phyloP scores from a whole-genome alignment of 2,113 vertebrate species.

The Sphyrna mokarran region DNA sequence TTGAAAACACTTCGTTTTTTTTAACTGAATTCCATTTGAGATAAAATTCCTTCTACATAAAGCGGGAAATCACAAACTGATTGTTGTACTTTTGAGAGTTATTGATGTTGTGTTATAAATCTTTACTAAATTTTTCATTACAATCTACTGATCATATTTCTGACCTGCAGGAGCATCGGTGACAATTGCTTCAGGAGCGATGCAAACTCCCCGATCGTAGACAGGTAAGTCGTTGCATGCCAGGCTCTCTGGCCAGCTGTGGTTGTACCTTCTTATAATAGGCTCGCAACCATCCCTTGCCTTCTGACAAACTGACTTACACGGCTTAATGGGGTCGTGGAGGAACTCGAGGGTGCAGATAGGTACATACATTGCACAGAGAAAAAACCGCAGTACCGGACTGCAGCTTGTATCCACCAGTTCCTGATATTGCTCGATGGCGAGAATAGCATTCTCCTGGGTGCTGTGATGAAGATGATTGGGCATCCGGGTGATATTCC shows the following conservation, averaged over 20 bases:
- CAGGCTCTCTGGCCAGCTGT: slow-evolving; percentile 68
- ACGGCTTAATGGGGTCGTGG: slow-evolving; percentile 68
- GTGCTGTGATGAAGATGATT: slow-evolving; percentile 76
- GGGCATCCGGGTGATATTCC: slow-evolving; percentile 73
- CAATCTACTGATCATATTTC: slow-evolving; percentile 38
- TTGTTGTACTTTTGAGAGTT: background rate
- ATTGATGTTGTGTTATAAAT: background rate
- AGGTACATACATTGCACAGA: slow-evolving; percentile 71
- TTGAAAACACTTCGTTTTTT: background rate
- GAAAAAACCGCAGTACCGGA: slow-evolving; percentile 61
- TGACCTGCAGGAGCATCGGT: slow-evolving; percentile 64
- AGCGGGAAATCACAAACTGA: background rate
- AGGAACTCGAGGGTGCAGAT: slow-evolving; percentile 70
- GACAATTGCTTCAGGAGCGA: slow-evolving; percentile 70
- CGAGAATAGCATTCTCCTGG: slow-evolving; percentile 68
- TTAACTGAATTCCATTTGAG: background rate
- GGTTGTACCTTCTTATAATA: slow-evolving; percentile 67
- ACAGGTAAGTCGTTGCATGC: slow-evolving; percentile 66
- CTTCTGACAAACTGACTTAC: slow-evolving; percentile 63
- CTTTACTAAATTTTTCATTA: background rate
- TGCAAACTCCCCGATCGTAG: slow-evolving; percentile 70
- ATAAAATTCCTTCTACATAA: background rate
- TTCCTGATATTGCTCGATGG: slow-evolving; percentile 69
- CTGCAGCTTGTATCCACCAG: slow-evolving; percentile 66
- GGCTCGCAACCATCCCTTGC: slow-evolving; percentile 68